Evolutionary conservation across 2,888 invertebrate species (phyloP), one percentile per base, ranked within the genome.

Genomic region (Sinotaia quadrata): DNA sequence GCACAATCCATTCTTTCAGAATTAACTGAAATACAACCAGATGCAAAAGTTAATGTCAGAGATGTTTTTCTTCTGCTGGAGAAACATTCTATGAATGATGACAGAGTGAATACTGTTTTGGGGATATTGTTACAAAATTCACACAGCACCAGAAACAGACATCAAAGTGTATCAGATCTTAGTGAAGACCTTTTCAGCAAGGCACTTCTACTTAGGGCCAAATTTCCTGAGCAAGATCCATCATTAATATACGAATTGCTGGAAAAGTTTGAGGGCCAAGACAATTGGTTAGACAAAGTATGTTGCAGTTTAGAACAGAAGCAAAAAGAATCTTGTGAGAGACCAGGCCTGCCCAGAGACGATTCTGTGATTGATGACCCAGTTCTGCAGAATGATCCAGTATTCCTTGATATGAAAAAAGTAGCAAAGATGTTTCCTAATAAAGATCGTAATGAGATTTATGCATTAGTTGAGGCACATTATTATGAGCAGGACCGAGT

Each of bases 381-480:
- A 24, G 49, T 69, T 8, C 71, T 80, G 27, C 73, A 65, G 27
- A 77, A 76, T 68, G 83, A 85, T 71, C 81, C 82, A n/a, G 69
- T 85, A 10, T 83, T 78, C 57, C 68, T 65, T 60, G 85, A 86
- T 67, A 80, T 82, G 71, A 75, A 77, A 62, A 78, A 74, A 18
- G 72, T 86, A 37, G 70, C 78, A 8, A 81, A 78, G 65, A 79
- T 85, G 47, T 77, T 86, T 72, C 85, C 84, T 31, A 76, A 81
- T 8, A 78, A 65, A 63, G 83, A 84, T 67, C 73, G 75, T 52
- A 82, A 81, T 75, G 86, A 86, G 62, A 78, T 86, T 7, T 86
- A 86, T 76, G 86, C 84, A 18, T 80, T 78, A 57, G 68, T 86
- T 33, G 84, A 85, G 68, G 85, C 83, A 12, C 81, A 85, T 69